Base-by-base conservation (phyloP, 2,113 vertebrate species). In the Xiphophorus couchianus region DNA sequence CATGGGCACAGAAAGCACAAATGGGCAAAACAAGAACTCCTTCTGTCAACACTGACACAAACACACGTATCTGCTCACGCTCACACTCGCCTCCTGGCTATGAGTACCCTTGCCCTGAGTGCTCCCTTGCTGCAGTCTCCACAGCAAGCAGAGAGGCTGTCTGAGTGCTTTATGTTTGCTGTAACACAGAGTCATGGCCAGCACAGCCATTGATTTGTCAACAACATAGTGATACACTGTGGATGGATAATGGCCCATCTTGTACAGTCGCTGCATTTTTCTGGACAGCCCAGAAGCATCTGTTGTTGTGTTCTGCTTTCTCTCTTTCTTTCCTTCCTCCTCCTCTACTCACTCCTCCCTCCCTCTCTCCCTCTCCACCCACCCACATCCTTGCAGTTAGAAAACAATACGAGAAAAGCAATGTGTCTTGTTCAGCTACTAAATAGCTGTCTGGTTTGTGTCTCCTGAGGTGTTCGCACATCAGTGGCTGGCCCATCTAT, bases 351-450 rank as follows among this genome's bases (percentile, higher is more conserved):
- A 64, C 62, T 71, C 39, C 61, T 73, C 76, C 76, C 64, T 73
- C 76, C 67, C 80, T 74, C 67, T 75, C 69, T 67, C 81, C 64
- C 81, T 66, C 39, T 69, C 42, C 75, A 30, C 69, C 66, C 74
- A 58, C 76, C 22, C 64, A 76, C 78, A 71, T 22, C 65, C 73
- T 33, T 81, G 85, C 87, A 86, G 88, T 92, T 93, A 90, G 88
- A 86, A 93, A 93, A 94, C 92, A 93, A 94, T 92, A 89, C 92
- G 90, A 93, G 89, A 93, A 93, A 94, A 94, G 90, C 85, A 83
- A 93, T 94, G 92, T 91, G 92, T 94, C 92, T 95, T 94, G 92
- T 91, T 93, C 92, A 91, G 91, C 80, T 90, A 87, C 92, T 95
- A 94, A 95, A 95, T 93, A 93, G 92, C 92, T 92, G 93, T 94